A percentile compares a stretch with the other conserved stretches of the same genome.
These are phyloP conservation scores for Polypterus senegalus DNA, from an alignment of 2,113 vertebrate genomes.

Conservation along the genomic window DNA sequence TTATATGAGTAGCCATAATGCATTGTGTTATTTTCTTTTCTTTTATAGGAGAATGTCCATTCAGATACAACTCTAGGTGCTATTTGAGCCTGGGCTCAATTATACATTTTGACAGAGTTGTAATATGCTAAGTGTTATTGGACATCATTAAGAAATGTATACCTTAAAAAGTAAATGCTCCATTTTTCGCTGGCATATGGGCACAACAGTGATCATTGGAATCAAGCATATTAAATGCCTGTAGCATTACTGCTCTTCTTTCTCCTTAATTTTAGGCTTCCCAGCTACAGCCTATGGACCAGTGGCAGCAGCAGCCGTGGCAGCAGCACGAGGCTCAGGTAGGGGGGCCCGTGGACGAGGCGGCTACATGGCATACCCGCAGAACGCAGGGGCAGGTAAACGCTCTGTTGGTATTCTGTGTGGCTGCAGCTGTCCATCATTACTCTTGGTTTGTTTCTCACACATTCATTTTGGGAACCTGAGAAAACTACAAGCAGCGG, in stretches of 20 bases:
- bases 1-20: too few species aligned
- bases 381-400: conserved; percentile 87
- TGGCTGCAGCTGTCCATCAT: conserved; percentile 76
- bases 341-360: conserved; percentile 80
- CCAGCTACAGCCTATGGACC: conserved; percentile 89
- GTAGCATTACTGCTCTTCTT: not conserved
- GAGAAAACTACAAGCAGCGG: conserved; percentile 30
- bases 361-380: conserved; percentile 76
- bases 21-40: too few species aligned
- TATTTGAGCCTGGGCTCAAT: too few species aligned
- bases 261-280: conserved; percentile 68
- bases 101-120: too few species aligned
- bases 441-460: conserved; percentile 12
- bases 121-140: too few species aligned
- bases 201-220: too few species aligned
- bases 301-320: conserved; percentile 86
- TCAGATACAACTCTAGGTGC: too few species aligned
- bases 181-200: too few species aligned
- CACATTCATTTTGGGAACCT: conserved; percentile 20
- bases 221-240: too few species aligned
- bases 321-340: conserved; percentile 96
- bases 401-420: conserved; percentile 82
- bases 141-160: too few species aligned
- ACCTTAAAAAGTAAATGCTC: too few species aligned
- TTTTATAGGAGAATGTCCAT: too few species aligned